Evolutionary conservation across 2,797 vertebrate species (phyloP).

Genomic region (Catamblyrhynchus diadema): DNA sequence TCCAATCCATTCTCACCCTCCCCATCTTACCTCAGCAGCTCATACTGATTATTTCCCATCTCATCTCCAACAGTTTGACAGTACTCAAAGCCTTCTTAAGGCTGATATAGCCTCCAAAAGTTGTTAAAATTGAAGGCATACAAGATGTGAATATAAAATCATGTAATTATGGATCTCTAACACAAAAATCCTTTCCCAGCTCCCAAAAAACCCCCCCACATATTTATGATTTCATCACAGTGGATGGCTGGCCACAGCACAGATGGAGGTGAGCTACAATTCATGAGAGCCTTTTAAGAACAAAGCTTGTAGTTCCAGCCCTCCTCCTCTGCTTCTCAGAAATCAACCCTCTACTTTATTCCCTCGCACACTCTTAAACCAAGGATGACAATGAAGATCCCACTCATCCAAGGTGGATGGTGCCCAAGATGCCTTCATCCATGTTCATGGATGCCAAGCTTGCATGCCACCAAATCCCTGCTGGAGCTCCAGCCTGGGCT

Average conservation of each 20-base stretch:
- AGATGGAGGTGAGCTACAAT: background rate
- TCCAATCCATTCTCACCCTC: background rate
- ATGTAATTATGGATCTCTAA: background rate
- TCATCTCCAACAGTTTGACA: background rate
- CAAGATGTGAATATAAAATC: background rate
- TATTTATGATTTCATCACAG: background rate
- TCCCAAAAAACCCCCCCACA: background rate
- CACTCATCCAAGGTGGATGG: background rate
- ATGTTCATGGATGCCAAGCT: background rate
- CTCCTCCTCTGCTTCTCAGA: background rate
- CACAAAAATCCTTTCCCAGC: background rate
- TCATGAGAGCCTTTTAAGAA: background rate
- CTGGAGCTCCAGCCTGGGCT: background rate
- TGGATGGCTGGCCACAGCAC: background rate
- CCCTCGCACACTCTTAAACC: background rate
- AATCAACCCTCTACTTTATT: background rate
- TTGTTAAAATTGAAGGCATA: background rate
- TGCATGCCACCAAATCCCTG: background rate
- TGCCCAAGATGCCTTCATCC: accelerated
- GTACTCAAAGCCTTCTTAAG: background rate
- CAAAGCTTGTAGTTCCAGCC: background rate
- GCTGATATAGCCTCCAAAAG: background rate
- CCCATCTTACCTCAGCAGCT: background rate
- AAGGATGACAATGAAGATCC: background rate
- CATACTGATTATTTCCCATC: background rate